These are phyloP conservation scores for Pasiphila rectangulata DNA, from an alignment of 2,888 invertebrate genomes.

Conservation along the genomic window DNA sequence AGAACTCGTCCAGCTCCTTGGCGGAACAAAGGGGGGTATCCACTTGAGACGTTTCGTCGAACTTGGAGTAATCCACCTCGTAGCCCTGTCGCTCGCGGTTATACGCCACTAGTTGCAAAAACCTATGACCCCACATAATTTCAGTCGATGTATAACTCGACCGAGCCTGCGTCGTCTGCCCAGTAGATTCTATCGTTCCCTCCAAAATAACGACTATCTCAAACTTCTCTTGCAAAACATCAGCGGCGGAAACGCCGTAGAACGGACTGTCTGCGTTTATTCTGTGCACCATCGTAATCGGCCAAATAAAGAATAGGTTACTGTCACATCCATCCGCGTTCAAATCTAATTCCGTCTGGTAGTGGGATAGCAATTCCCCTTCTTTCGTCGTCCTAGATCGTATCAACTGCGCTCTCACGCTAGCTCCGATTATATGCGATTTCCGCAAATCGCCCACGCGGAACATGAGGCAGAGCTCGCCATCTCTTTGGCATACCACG, in stretches of 20 bases:
- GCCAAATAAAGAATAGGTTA: conserved; percentile 95
- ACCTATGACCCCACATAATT: conserved; percentile 90
- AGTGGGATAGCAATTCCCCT: conserved; percentile 90
- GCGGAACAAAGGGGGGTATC: conserved; percentile 90
- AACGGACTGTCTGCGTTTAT: conserved; percentile 92
- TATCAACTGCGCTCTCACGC: conserved; percentile 91
- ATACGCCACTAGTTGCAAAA: conserved; percentile 87
- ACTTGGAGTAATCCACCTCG: conserved; percentile 90
- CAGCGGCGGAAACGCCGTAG: conserved; percentile 90
- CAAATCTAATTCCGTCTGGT: conserved; percentile 87
- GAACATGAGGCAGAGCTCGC: conserved; percentile 91
- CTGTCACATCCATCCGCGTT: conserved; percentile 89
- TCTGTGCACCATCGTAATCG: conserved; percentile 92
- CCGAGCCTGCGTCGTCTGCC: conserved; percentile 86
- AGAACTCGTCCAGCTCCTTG: conserved; percentile 83
- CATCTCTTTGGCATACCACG: conserved; percentile 91
- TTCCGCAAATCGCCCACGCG: conserved; percentile 94
- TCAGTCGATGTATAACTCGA: conserved; percentile 89
- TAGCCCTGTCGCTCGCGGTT: conserved; percentile 88
- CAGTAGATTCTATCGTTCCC: conserved; percentile 91
- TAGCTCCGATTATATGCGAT: conserved; percentile 94
- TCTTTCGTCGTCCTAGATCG: conserved; percentile 91
- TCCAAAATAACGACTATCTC: conserved; percentile 91
- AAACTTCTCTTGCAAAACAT: conserved; percentile 89
- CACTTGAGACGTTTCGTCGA: conserved; percentile 89